Evolutionary conservation across 1,140 invertebrate species (phyloP), one percentile per base, ranked within the genome.

Genomic region (Nomia melanderi): DNA sequence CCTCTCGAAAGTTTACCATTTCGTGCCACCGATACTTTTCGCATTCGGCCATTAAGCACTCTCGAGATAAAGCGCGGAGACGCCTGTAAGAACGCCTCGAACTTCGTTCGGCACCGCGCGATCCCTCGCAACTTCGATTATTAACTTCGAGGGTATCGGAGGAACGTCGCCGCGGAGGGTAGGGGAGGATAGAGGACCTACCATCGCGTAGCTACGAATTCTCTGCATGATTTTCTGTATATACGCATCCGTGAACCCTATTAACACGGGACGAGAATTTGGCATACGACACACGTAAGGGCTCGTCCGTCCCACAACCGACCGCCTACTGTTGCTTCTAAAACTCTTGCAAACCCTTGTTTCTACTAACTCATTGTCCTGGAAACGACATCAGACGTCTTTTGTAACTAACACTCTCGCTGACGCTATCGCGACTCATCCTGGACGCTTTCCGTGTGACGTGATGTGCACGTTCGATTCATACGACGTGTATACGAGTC

Each of bases 341-440:
- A 67, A 75, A 83, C 82, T 83, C 53, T 79, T 80, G 78, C 81
- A 60, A 83, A 78, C 27, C 71, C 70, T 54, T 77, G 67, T 83
- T 64, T 77, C 72, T 80, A 84, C 82, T 84, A 84, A 80, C 82
- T 39, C 64, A 83, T 79, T 82, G 81, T 75, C 60, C 76, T 82
- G 64, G 59, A 31, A 57, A 57, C 54, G 54, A 36, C 39, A 66
- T 44, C 63, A 39, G 65, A 36, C 31, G 60, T 62, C 33, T 54
- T 14, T 47, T 56, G 67, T 63, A 25, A 54, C 67, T 70, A 71
- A 77, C 75, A 71, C 27, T 20, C 20, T 53, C 1, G 41, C 17
- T 11, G 50, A 29, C 12, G 65, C 74, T 39, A 17, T 36, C 65
- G 33, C 54, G 59, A 23, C 59, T 54, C 47, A 50, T 62, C 44